phyloP scores from a whole-genome alignment of 1,140 invertebrate species.

The Drosophila arizonae region DNA sequence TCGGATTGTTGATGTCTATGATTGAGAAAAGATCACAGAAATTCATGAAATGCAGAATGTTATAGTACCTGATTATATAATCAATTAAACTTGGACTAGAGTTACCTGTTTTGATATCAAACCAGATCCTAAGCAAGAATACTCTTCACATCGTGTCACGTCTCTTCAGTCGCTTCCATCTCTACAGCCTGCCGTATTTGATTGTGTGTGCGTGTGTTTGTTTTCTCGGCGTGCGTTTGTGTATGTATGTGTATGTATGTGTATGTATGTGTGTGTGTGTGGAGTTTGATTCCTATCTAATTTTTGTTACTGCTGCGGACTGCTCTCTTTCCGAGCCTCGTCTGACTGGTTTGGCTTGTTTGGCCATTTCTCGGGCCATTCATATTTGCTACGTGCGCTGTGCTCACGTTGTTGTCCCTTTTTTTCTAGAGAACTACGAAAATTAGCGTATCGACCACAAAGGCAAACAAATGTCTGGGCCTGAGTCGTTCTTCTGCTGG shows the following conservation, averaged over 20 bases:
- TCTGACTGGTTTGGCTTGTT: conserved; percentile 64
- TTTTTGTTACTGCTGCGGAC: conserved; percentile 42
- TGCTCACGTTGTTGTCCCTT: conserved; percentile 49
- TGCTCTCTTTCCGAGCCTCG: conserved; percentile 35
- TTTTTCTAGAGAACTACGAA: conserved; percentile 71
- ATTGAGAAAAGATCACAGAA: too few relatives aligned
- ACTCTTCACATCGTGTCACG: conserved; percentile 23
- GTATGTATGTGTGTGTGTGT: conserved; percentile 21
- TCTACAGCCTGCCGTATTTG: neutral
- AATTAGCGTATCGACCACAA: conserved; percentile 81
- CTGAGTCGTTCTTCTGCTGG: conserved; percentile 20
- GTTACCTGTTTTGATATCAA: too few relatives aligned
- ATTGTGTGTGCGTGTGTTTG: neutral
- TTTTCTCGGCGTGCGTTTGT: neutral
- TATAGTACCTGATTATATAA: too few relatives aligned
- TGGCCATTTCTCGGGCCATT: conserved; percentile 55
- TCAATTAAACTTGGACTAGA: too few relatives aligned
- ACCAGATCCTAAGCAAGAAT: too few relatives aligned
- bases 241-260: conserved; percentile 17
- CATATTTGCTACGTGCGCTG: conserved; percentile 71
- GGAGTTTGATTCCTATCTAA: conserved; percentile 74
- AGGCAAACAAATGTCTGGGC: conserved; percentile 61
- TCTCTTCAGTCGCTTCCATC: neutral
- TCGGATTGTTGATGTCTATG: too few relatives aligned
- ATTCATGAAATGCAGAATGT: too few relatives aligned